A percentile compares a stretch with the other conserved stretches of the same genome.
Conservation (phyloP, 1,140 invertebrate genomes). For the Scaptomyza pallida region DNA sequence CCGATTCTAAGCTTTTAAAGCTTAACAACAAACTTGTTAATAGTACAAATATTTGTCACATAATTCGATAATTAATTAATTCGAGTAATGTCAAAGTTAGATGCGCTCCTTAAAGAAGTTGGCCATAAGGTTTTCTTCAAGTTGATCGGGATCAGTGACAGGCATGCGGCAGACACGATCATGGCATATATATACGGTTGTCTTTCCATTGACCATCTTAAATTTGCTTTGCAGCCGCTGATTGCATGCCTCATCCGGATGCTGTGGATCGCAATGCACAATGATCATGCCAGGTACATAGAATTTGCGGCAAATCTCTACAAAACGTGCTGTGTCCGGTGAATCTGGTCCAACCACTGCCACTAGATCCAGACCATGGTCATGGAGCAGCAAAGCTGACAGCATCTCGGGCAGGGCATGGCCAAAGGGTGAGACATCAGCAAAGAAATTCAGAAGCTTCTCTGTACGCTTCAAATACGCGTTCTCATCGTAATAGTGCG, state of each 20-base stretch:
- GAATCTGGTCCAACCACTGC: slow-evolving; percentile 85
- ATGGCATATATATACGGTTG: slow-evolving; percentile 92
- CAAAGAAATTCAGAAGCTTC: slow-evolving; percentile 87
- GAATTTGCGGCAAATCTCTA: slow-evolving; percentile 87
- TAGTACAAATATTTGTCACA: slow-evolving; percentile 10
- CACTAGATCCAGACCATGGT: slow-evolving; percentile 70
- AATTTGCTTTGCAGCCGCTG: slow-evolving; percentile 71
- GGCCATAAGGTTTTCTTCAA: slow-evolving; percentile 87
- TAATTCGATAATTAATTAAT: slow-evolving; percentile 39
- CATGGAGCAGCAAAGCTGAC: slow-evolving; percentile 88
- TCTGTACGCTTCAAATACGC: slow-evolving; percentile 86
- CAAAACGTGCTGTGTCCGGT: slow-evolving; percentile 88
- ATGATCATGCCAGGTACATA: slow-evolving; percentile 90
- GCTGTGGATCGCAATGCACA: slow-evolving; percentile 87
- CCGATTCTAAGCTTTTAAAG: slow-evolving; percentile 59
- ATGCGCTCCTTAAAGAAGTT: slow-evolving; percentile 72
- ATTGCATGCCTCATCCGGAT: slow-evolving; percentile 80
- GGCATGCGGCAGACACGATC: slow-evolving; percentile 92
- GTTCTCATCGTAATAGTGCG: slow-evolving; percentile 78
- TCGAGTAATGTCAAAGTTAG: slow-evolving; percentile 59
- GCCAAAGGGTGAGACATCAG: slow-evolving; percentile 85
- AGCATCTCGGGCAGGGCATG: slow-evolving; percentile 91
- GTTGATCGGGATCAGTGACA: slow-evolving; percentile 88
- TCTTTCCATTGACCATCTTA: slow-evolving; percentile 85
- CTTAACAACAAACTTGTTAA: slow-evolving; percentile 46